A percentile compares a stretch with the other conserved stretches of the same genome.
Conservation (phyloP, 2,888 invertebrate species). For the Crossocerus cetratus region DNA sequence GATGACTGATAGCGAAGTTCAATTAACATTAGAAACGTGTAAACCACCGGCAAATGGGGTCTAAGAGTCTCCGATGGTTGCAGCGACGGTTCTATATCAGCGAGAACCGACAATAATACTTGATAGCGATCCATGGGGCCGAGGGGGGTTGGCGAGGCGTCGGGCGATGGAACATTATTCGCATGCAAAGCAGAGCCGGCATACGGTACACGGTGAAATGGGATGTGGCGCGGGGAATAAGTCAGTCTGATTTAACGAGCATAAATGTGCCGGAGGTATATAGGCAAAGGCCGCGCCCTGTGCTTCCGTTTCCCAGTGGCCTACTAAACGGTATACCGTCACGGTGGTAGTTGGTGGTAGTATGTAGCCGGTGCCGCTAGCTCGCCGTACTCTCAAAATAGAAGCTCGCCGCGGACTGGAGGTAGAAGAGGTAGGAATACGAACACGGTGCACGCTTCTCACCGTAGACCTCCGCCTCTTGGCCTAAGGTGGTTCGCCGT, state of each 20-base stretch:
- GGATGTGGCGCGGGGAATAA: conserved; percentile 28
- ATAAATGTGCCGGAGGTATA: conserved; percentile 35
- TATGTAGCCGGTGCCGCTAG: no score
- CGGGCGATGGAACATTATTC: background rate
- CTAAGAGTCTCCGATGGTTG: no score
- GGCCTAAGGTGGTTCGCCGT: no score
- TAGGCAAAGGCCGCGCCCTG: conserved; percentile 52
- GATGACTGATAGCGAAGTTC: no score
- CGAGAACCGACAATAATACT: no score
- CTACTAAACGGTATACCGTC: conserved; percentile 56
- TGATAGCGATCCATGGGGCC: no score
- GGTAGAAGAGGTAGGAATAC: conserved; percentile 3
- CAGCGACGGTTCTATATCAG: no score
- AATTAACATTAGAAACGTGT: no score
- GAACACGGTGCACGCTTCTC: conserved; percentile 10
- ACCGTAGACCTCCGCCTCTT: background rate
- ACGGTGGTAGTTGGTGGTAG: conserved; percentile 6
- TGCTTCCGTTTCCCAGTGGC: conserved; percentile 60
- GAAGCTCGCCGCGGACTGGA: conserved; percentile 35
- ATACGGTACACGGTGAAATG: conserved; percentile 4
- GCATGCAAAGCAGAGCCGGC: conserved; percentile 22
- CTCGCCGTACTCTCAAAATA: conserved; percentile 52
- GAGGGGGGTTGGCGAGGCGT: no score
- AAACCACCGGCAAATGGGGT: no score
- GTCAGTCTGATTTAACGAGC: conserved; percentile 41